Percentiles rank a stretch among this genome's conserved stretches.
Conservation (phyloP, 2,888 invertebrate species). For the Hedychridium roseum region DNA sequence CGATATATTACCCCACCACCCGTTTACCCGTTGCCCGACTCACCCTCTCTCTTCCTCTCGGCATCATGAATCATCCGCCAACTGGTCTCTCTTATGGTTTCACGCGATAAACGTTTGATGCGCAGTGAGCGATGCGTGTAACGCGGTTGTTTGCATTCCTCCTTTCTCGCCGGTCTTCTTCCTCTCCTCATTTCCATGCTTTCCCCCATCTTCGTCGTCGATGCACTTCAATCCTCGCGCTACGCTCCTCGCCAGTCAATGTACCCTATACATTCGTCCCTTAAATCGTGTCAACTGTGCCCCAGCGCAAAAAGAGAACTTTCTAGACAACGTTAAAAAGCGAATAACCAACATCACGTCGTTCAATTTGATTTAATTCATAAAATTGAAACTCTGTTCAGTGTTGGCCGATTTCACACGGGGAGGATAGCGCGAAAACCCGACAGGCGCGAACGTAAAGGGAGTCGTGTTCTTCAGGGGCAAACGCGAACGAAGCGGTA, state of each 20-base stretch:
- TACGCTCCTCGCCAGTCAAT: neutral
- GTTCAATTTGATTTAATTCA: too few species aligned
- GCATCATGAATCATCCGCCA: constrained; percentile 59
- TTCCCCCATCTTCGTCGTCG: neutral
- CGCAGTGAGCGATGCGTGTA: constrained; percentile 50
- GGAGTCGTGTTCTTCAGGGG: constrained; percentile 24
- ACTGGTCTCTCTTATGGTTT: constrained; percentile 58
- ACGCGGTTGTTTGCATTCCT: constrained; percentile 48
- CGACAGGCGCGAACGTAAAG: constrained; percentile 21
- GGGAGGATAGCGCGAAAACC: neutral
- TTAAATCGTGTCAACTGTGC: too few species aligned
- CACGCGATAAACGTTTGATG: constrained; percentile 57
- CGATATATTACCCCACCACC: too few species aligned
- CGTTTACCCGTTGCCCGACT: too few species aligned
- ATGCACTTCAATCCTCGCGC: neutral
- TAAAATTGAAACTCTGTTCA: too few species aligned
- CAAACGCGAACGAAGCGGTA: constrained; percentile 15
- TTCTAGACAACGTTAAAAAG: too few species aligned
- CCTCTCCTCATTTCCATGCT: constrained; percentile 7
- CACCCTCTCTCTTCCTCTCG: constrained; percentile 19
- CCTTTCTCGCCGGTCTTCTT: constrained; percentile 20
- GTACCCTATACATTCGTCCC: too few species aligned
- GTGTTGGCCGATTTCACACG: too few species aligned
- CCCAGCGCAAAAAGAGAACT: too few species aligned
- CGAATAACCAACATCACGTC: too few species aligned